A percentile compares a stretch with the other conserved stretches of the same genome.
These are phyloP conservation scores for Diarsia mendica DNA, from an alignment of 2,888 invertebrate species.

Conservation along the genomic window DNA sequence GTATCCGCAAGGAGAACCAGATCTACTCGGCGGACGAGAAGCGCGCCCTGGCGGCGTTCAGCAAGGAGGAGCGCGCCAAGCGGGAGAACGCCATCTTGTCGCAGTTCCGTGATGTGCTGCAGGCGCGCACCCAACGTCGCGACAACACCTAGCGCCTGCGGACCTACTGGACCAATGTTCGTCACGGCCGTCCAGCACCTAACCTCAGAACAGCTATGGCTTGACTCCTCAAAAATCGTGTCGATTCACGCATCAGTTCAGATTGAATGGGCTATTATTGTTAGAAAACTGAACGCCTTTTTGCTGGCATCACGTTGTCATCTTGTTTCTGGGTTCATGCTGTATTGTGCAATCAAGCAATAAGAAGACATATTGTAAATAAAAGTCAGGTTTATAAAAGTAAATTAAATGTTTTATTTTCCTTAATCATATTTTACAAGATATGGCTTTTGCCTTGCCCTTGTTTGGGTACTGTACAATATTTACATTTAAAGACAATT, in stretches of 20 bases:
- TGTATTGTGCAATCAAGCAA: not conserved
- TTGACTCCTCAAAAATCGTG: not conserved
- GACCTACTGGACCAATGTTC: too few relatives aligned
- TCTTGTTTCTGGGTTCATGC: not conserved
- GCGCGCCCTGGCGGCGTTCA: conserved; percentile 99
- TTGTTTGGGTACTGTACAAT: conserved; percentile 36
- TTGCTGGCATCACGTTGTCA: not conserved
- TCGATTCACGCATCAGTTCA: not conserved
- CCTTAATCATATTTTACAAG: conserved; percentile 40
- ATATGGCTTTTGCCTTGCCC: conserved; percentile 28
- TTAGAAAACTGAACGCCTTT: not conserved
- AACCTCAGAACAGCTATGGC: not conserved
- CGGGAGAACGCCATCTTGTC: conserved; percentile 98
- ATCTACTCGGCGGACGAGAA: conserved; percentile 99
- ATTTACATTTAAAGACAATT: conserved; percentile 51
- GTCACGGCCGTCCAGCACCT: not conserved
- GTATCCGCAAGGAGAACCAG: conserved; percentile 99
- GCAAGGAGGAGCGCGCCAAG: conserved; percentile 98
- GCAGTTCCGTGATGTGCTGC: conserved; percentile 96
- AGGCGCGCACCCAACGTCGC: conserved; percentile 71
- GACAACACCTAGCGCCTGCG: conserved; percentile 1
- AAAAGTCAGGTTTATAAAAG: conserved; percentile 48
- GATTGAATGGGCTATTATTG: not conserved
- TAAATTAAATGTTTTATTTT: conserved; percentile 56
- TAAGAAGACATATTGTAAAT: conserved; percentile 34